Base-by-base conservation (phyloP, 2,797 vertebrate genomes). In the Aulostomus chinensis region DNA sequence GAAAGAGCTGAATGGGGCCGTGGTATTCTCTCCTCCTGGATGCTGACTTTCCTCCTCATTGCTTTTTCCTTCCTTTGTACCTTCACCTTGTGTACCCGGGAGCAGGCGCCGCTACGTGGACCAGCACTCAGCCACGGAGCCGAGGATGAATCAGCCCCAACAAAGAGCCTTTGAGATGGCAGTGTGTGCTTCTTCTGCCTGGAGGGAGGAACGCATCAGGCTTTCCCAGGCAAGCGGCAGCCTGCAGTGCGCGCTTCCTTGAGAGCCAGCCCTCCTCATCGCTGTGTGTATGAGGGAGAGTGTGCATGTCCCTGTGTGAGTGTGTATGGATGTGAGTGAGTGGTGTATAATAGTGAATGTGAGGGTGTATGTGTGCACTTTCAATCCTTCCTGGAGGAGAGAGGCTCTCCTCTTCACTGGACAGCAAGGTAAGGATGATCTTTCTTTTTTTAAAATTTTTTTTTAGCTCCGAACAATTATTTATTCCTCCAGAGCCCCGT, bases 181-280 rank as follows among this genome's bases (percentile, higher is more conserved):
- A 68, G 80, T 37, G 85, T 77, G 80, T 66, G 89, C 90, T 80
- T 84, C 80, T 85, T 84, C 80, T 85, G 91, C 93, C 94, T 89
- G 91, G 89, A 93, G 93, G 93, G 79, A 93, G 89, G 81, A 87
- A 92, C 87, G 77, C 90, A 90, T 94, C 92, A 90, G 59, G 70
- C 85, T 90, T 86, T 90, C 81, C 78, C 73, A 90, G 91, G 91
- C 94, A 93, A 93, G 93, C 91, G 72, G 85, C 84, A 88, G 91
- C 94, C 92, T 95, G 94, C 92, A 88, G 86, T 80, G 83, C 78
- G 82, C 72, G 84, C 86, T 84, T 13, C 87, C 74, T 81, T 90
- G 80, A 89, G 78, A 86, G 84, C 76, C 79, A 84, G 75, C 65
- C 71, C 74, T 84, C 67, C 69, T 84, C 71, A 18, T 67, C 61